Base-by-base conservation (phyloP, 2,797 vertebrate species). In the Tokudaia tokunoshimensis region DNA sequence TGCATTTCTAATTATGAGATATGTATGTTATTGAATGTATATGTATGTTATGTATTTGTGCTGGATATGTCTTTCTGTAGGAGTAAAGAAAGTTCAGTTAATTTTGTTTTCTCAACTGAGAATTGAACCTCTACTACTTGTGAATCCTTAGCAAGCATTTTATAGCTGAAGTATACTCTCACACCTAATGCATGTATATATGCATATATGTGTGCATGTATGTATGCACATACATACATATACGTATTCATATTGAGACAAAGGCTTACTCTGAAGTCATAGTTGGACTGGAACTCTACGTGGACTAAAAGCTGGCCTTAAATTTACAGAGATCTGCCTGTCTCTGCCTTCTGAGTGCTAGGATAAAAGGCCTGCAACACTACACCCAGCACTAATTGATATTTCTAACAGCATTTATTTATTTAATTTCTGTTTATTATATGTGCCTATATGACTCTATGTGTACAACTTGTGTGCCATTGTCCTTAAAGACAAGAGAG, bases 41-140 rank as follows among this genome's bases (percentile, higher is more conserved):
- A 41, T 94, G 2, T 93, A 6, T 85, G 81, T 85, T 86, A 41
- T 94, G 2, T 93, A 6, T 85, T 85, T 87, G 14, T 85, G 37
- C 3, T 84, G 61, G 50, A 34, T 92, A 12, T 59, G 26, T 80
- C 94, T 97, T 91, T 47, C 31, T 9, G 50, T 67, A 65, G 31
- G 75, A 37, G 8, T 29, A 59, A 26, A 57, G 15, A 57, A 37
- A 29, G 3, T 52, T 86, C 20, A 85, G 24, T 57, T 83, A 82
- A 24, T 83, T 41, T 63, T 63, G 24, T 63, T 47, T 63, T 63
- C 41, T 29, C 12, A 31, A 44, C 41, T 65, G 24, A 29, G 41
- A 20, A 47, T 65, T 50, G 26, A 81, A 81, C 34, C 52, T 70
- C 79, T n/a, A 34, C 12, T 34, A 4, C 37, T 44, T 83, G 37